Evolutionary conservation across 2,797 vertebrate genomes (phyloP).

Genomic region (Agapornis canus): DNA sequence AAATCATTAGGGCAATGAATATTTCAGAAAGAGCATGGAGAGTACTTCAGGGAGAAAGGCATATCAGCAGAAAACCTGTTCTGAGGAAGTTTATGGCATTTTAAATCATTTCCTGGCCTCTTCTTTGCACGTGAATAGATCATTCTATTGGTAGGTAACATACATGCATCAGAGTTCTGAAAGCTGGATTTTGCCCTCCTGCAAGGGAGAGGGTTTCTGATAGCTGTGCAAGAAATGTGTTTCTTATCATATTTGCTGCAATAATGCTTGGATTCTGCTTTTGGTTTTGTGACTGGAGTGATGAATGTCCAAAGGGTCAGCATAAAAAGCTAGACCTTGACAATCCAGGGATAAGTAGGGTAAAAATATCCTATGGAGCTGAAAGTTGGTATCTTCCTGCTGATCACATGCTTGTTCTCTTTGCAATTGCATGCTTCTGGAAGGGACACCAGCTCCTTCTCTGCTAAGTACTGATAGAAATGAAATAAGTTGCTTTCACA

Average conservation of each 20-base stretch:
- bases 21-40: conserved; percentile 61
- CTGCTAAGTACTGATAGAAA: not conserved
- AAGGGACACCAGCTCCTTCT: not conserved
- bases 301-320: not conserved
- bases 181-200: not conserved
- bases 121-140: conserved; percentile 35
- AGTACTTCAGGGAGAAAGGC: conserved; percentile 50
- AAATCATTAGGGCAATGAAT: conserved; percentile 71
- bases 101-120: conserved; percentile 60
- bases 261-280: not conserved
- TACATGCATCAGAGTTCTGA: conserved; percentile 13
- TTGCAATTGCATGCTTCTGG: not conserved
- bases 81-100: conserved; percentile 59
- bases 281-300: not conserved
- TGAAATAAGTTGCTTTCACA: not conserved
- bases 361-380: not conserved
- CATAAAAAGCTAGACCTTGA: not conserved
- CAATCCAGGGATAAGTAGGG: not conserved
- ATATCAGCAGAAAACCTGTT: conserved; percentile 67
- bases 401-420: not conserved
- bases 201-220: not conserved
- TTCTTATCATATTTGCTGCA: not conserved
- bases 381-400: not conserved
- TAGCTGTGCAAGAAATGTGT: not conserved
- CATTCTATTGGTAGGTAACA: conserved; percentile 19